Evolutionary conservation across 2,797 vertebrate species (phyloP), one percentile per base, ranked within the genome.

Genomic region (Stomatorhinus walkeri): DNA sequence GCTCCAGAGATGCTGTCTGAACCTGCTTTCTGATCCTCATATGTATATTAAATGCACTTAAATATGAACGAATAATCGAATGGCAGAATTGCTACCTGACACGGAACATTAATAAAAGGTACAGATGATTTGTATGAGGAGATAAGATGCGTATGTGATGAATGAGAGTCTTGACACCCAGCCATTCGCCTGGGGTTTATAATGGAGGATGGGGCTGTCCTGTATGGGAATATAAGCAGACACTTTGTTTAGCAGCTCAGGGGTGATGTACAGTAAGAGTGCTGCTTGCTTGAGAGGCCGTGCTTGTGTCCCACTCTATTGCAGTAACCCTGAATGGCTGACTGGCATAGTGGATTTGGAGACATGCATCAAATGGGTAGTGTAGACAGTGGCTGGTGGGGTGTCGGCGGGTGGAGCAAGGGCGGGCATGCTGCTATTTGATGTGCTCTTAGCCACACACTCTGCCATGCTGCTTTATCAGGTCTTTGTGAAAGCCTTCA

Each of bases 371-470:
- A 16, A 76, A 76, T 19, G 32, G 32, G 28, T 14, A 5, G 68
- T 36, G 68, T 16, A 12, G 1, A 12, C 0, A 0, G 5, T 76
- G 28, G 32, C 68, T 76, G 32, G 32, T 19, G 32, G 32, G 68
- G 68, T 76, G 56, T 32, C 85, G 56, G 19, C 51, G 12, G 51
- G 85, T 56, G 46, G 14, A 46, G 28, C 28, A 8, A 43, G 40
- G 7, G 8, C 51, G 24, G 43, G 59, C 79, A 49, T 59, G 28
- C 4, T n/a, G 88, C 72, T 85, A 90, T 88, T 9, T 90, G 91
- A 48, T 19, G 49, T 43, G n/a, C 52, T 81, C 97, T 97, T 94
- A 98, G 98, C 98, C 98, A 92, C 97, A 98, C 90, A 98, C 93
- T 93, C 95, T 95, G 79, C 98, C 98, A 0, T 97, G 96, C 10